Evolutionary conservation across 2,113 vertebrate species (phyloP), one percentile per base, ranked within the genome.

Genomic region (Cololabis saira): DNA sequence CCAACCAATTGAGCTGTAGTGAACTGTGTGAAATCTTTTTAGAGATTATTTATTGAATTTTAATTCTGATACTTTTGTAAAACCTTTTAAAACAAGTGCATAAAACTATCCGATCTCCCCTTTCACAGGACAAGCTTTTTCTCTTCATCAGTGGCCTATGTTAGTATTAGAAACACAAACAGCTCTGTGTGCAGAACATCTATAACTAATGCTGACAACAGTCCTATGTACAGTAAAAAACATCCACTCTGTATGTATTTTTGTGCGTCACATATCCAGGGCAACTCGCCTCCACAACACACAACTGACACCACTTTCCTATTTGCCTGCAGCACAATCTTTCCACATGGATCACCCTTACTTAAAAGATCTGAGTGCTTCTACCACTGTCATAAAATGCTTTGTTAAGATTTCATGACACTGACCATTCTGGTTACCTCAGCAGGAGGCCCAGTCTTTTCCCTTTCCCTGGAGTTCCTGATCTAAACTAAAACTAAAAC

Each of bases 351-450:
- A 47, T 47, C 22, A 47, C 17, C 52, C 69, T 63, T 51, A 61
- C 8, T 48, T 60, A 58, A 40, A 57, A 58, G 2, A 57, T 21
- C n/a, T 0, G 4, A 33, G 16, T 21, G 15, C 6, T 30, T 48
- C 18, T 13, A 33, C 13, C 17, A 22, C 27, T 27, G 49, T 19
- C 61, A 12, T 9, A 41, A 59, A 70, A 19, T 30, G 41, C 27
- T 17, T 15, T 33, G 2, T 56, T 18, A 19, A 60, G 37, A 43
- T 50, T 18, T 4, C 19, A 18, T 27, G 45, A 22, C 21, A 52
- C 18, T 58, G 51, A 68, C 62, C 68, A 48, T 21, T 71, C 64
- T 53, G 14, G 59, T 69, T 65, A 65, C 19, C 61, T 67, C 76
- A 51, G 59, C 44, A 61, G 61, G 73, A 37, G 37, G 58, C 33